A percentile compares a stretch with the other conserved stretches of the same genome.
These are phyloP conservation scores for Microchrysa polita DNA, from an alignment of 2,888 invertebrate species.

Conservation along the genomic window DNA sequence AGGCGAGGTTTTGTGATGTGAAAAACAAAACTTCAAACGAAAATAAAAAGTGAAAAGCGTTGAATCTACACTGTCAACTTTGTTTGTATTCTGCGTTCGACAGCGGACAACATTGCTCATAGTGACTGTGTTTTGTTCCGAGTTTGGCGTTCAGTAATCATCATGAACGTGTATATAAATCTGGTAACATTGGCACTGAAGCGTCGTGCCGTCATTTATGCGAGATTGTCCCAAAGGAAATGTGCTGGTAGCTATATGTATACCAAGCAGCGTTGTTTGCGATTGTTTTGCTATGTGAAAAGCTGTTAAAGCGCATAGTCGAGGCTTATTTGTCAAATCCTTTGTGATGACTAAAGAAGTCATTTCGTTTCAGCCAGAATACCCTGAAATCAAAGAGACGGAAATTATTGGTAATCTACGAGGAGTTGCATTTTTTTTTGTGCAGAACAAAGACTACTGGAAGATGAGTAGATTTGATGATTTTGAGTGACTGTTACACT, in stretches of 20 bases:
- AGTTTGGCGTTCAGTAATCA: neutral
- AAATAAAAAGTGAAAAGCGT: constrained; percentile 25
- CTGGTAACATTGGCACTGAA: constrained; percentile 10
- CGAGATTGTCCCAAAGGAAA: constrained; percentile 27
- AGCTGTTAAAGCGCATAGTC: constrained; percentile 44
- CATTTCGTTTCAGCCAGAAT: constrained; percentile 39
- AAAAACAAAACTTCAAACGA: constrained; percentile 38
- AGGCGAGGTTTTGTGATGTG: neutral
- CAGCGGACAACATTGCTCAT: constrained; percentile 16
- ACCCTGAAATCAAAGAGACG: constrained; percentile 40
- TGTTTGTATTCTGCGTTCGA: neutral
- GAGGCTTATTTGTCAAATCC: constrained; percentile 40
- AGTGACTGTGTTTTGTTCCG: constrained; percentile 11
- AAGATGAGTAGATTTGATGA: no score
- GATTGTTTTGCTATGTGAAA: constrained; percentile 19
- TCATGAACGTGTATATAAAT: neutral
- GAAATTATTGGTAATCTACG: constrained; percentile 41
- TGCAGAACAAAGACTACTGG: no score
- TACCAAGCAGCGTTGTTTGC: constrained; percentile 22
- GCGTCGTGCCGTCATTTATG: constrained; percentile 4
- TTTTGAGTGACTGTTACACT: no score
- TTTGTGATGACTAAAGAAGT: neutral
- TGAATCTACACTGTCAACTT: constrained; percentile 42
- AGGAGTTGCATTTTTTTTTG: neutral
- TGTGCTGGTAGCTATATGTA: no score